Evolutionary conservation across 1,140 invertebrate species (phyloP), one percentile per base, ranked within the genome.

Genomic region (Tetragnatha versicolor): DNA sequence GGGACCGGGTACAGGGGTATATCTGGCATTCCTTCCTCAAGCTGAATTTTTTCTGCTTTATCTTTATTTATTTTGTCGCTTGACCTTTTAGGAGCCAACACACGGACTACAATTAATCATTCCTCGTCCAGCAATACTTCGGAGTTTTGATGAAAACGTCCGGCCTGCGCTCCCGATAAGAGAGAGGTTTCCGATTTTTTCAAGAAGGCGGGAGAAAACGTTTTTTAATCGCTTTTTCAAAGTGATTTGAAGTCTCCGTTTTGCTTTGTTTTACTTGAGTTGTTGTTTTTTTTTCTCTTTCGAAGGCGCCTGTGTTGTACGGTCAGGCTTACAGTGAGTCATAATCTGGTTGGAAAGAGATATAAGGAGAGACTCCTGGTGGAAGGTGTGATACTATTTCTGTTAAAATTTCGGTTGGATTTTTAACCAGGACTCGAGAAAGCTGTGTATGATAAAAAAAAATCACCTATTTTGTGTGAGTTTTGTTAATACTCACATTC

Each of bases 41-140:
- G n/a, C 55, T 37, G 53, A 33, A 42, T 77, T 77, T 77, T 63
- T 53, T 49, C 27, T 35, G 58, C 66, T 77, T 77, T 77, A 31
- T 53, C 42, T 65, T 65, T 63, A 53, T 10, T 51, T n/a, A 42
- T 65, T 20, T 17, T 12, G 12, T 25, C 10, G 27, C 49, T 61
- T 77, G 73, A 77, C 73, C 73, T 77, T 63, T n/a, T n/a, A 65
- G 60, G 45, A 47, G 73, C 39, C 60, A 45, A 39, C 37, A 49
- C 73, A 55, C 60, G 31, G 73, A 33, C 65, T 65, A 77, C 61
- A 77, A 77, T 77, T 77, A 77, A 77, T 77, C 73, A 77, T 77
- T 65, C 73, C 42, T 61, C 17, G 73, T 60, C 70, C 29, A 25
- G 53, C 42, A 60, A 51, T 49, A 75, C 35, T 63, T 63, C 39